Conservation (phyloP, 2,113 vertebrate genomes). For the Lipotes vexillifer region DNA sequence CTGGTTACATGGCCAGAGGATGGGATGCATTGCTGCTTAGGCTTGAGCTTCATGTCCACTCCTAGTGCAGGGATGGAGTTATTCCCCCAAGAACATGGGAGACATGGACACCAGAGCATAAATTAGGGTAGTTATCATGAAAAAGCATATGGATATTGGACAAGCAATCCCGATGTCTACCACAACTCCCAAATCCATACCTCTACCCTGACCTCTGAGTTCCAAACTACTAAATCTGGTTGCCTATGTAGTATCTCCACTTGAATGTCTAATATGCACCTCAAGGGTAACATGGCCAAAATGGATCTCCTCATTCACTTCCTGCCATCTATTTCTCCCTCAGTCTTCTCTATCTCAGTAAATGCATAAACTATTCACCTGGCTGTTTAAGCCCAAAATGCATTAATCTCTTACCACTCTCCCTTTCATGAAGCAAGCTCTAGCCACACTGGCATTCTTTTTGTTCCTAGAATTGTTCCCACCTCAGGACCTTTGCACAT, state of each 20-base stretch:
- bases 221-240: neutral
- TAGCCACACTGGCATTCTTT: neutral
- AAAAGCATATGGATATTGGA: neutral
- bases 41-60: neutral
- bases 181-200: neutral
- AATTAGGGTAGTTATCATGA: neutral
- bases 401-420: neutral
- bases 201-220: neutral
- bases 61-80: neutral
- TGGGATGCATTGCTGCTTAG: neutral
- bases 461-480: neutral
- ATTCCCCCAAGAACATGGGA: neutral
- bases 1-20: neutral
- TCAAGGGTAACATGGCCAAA: neutral
- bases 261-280: neutral
- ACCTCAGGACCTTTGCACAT: neutral
- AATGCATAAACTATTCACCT: neutral
- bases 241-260: neutral
- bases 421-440: neutral
- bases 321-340: neutral
- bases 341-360: neutral
- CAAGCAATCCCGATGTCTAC: neutral
- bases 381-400: neutral
- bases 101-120: neutral
- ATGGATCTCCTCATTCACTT: neutral